A percentile compares a stretch with the other conserved stretches of the same genome.
Conservation (phyloP, 2,113 vertebrate species). For the Bucco capensis region DNA sequence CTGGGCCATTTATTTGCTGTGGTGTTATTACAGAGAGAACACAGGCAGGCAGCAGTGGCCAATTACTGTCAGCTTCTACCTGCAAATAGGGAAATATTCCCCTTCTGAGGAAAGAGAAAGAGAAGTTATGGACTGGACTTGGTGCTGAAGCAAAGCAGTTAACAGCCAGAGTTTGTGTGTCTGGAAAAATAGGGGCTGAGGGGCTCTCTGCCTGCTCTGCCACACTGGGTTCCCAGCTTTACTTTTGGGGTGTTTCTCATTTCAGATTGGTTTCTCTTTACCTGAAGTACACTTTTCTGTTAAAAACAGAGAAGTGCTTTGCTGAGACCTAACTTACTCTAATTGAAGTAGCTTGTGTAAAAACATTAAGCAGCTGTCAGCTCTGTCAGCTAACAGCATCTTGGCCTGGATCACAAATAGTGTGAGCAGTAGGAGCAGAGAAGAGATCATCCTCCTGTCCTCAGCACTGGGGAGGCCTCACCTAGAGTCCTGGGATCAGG, state of each 20-base stretch:
- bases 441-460: too few relatives aligned
- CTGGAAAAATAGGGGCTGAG: neutral
- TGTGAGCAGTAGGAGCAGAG: too few relatives aligned
- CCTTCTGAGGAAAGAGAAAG: neutral
- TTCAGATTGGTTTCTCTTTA: neutral
- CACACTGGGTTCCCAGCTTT: neutral
- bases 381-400: too few relatives aligned
- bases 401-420: too few relatives aligned
- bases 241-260: neutral
- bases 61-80: conserved; percentile 51
- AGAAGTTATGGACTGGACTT: conserved; percentile 42
- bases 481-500: too few relatives aligned
- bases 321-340: neutral
- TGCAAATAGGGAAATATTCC: conserved; percentile 43
- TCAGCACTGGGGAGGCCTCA: too few relatives aligned
- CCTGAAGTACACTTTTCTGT: neutral
- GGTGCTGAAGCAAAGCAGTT: neutral
- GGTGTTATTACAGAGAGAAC: neutral
- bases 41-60: neutral
- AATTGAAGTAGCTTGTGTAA: neutral
- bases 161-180: neutral
- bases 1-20: neutral
- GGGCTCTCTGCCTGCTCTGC: neutral
- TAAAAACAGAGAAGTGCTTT: neutral
- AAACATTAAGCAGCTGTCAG: neutral